These are phyloP conservation scores for Barbus barbus DNA, from an alignment of 2,113 vertebrate genomes.

Conservation along the genomic window DNA sequence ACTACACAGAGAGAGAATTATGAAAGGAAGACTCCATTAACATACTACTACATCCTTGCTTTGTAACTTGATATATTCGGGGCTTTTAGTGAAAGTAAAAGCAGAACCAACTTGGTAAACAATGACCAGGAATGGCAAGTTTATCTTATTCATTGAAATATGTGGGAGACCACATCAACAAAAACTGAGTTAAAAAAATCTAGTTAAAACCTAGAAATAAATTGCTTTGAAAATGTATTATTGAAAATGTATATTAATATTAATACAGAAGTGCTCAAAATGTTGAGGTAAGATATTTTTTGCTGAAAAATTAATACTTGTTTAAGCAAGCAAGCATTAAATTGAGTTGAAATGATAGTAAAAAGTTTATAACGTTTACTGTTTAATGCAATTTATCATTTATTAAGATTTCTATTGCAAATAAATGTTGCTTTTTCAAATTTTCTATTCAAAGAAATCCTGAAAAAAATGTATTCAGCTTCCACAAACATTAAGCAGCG, in stretches of 20 bases:
- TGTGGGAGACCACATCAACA: not conserved
- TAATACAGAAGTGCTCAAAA: not conserved
- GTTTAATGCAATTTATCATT: no score
- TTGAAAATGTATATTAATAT: not conserved
- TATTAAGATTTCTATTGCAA: no score
- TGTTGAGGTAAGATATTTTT: no score
- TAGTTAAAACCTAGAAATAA: not conserved
- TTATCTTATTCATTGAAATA: not conserved
- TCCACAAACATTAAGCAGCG: not conserved
- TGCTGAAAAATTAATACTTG: no score
- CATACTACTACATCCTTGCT: not conserved
- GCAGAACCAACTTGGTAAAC: not conserved
- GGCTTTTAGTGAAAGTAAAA: not conserved
- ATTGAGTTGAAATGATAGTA: not conserved
- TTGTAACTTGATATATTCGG: not conserved
- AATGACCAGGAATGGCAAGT: no score
- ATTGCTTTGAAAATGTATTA: not conserved
- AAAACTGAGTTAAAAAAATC: not conserved
- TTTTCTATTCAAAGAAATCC: not conserved
- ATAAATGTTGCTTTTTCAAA: no score
- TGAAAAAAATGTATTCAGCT: not conserved
- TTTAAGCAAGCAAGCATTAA: not conserved
- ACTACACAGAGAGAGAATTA: conserved; percentile 70
- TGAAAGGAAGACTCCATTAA: not conserved
- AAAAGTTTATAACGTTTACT: no score